Evolutionary conservation across 2,888 invertebrate genomes (phyloP), one percentile per base, ranked within the genome.

Genomic region (Coenonympha glycerion): DNA sequence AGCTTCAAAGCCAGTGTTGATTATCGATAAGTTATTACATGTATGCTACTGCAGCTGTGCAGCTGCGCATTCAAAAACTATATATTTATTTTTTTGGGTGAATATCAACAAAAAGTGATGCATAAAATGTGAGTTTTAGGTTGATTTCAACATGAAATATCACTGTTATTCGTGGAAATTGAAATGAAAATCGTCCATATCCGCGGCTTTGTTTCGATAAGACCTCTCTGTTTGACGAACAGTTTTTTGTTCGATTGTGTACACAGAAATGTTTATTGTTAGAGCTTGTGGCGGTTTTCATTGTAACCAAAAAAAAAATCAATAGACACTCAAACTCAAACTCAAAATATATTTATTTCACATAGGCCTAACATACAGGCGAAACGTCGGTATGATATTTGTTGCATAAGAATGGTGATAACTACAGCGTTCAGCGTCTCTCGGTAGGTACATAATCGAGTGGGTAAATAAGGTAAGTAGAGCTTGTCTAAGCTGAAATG

Each of bases 111-210:
- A 39, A 39, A 39, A 41, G 28, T 28, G 41, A 28, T 28, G 28
- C 41, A 44, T 31, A 31, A 33, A 44, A 44, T 31, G 31, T 31
- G 15, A 15, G 28, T 44, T 44, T 21, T 21, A 15, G 21, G 22
- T 44, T 44, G 44, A 44, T 44, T 31, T 15, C 31, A 31, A 22
- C 44, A 33, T 44, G 30, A 44, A 44, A 44, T 44, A 31, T 33
- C 22, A 8, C 15, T 21, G 9, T 21, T 22, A 33, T 33, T 11
- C 6, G 33, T 44, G 22, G 21, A 44, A 31, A 44, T 31, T 22
- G 13, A 11, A 24, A 39, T 39, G 39, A 39, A 22, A 39, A 33
- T 22, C 30, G 33, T 44, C 19, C 33, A 15, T 30, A 30, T 42
- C 21, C 19, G 30, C 11, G 11, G 19, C 24, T 26, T 42, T 44